Conservation (phyloP, 2,888 invertebrate genomes). For the Dione juno region DNA sequence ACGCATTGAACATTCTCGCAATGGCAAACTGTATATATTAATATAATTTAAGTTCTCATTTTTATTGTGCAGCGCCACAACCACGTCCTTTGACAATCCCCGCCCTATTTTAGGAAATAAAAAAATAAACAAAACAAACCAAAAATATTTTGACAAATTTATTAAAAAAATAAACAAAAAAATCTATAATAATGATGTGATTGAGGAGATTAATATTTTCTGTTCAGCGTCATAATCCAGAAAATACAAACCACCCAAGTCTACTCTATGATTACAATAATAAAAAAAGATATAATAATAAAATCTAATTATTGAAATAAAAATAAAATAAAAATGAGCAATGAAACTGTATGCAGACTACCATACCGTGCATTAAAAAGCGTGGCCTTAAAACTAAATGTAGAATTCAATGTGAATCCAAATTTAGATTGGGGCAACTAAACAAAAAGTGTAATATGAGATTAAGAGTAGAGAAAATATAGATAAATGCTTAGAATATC, state of each 20-base stretch:
- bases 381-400: constrained; percentile 53
- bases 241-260: constrained; percentile 52
- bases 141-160: constrained; percentile 64
- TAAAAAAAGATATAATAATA: constrained; percentile 46
- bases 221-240: constrained; percentile 55
- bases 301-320: constrained; percentile 53
- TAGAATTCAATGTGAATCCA: constrained; percentile 64
- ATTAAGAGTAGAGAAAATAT: constrained; percentile 68
- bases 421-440: constrained; percentile 45
- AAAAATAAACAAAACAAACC: constrained; percentile 59
- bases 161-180: constrained; percentile 69
- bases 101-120: constrained; percentile 62
- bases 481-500: constrained; percentile 64
- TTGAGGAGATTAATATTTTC: constrained; percentile 54
- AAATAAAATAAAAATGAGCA: constrained; percentile 53
- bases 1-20: constrained; percentile 64
- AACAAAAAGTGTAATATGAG: constrained; percentile 56
- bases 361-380: constrained; percentile 64
- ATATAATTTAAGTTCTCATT: constrained; percentile 64
- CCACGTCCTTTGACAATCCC: constrained; percentile 80
- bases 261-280: constrained; percentile 49
- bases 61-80: constrained; percentile 78
- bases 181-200: constrained; percentile 59
- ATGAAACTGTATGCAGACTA: constrained; percentile 63
- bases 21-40: constrained; percentile 58